Evolutionary conservation across 2,888 invertebrate genomes (phyloP).

Genomic region (Didymodactylos carnosus): DNA sequence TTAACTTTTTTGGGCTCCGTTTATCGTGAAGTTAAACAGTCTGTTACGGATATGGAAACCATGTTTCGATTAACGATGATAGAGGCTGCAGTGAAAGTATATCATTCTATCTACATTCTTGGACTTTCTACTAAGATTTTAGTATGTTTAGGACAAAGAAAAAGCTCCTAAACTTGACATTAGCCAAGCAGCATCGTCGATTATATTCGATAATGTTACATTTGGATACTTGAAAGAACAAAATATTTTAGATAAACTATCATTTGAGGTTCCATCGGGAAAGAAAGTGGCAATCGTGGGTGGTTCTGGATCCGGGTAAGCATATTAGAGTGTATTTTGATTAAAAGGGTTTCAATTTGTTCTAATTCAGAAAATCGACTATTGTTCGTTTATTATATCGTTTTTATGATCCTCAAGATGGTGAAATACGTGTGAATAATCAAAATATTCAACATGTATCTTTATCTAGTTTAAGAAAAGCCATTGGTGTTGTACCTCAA

Average conservation of each 20-base stretch:
- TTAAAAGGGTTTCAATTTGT: constrained; percentile 1
- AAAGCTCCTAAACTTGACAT: constrained; percentile 49
- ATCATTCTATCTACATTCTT: background rate
- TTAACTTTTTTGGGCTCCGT: constrained; percentile 92
- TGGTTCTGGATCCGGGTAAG: constrained; percentile 83
- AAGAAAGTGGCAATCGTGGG: constrained; percentile 93
- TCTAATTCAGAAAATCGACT: constrained; percentile 60
- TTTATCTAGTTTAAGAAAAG: constrained; percentile 56
- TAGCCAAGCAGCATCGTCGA: constrained; percentile 47
- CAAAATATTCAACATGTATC: constrained; percentile 62
- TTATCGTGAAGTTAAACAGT: constrained; percentile 86
- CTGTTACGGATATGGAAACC: constrained; percentile 88
- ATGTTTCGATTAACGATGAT: constrained; percentile 91
- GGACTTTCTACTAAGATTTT: background rate
- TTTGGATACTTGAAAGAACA: constrained; percentile 73
- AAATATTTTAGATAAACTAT: constrained; percentile 60
- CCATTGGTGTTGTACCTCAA: constrained; percentile 77
- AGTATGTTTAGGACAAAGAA: constrained; percentile 39
- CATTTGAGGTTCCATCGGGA: constrained; percentile 65
- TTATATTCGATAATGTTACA: constrained; percentile 64
- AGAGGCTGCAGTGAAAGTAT: constrained; percentile 54
- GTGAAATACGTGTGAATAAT: constrained; percentile 58
- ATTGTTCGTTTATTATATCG: constrained; percentile 74
- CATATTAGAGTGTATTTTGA: too few relatives aligned
- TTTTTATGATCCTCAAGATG: constrained; percentile 74